Percentiles rank a stretch among this genome's conserved stretches.
Conservation (phyloP, 2,797 vertebrate species). For the Erethizon dorsatum region DNA sequence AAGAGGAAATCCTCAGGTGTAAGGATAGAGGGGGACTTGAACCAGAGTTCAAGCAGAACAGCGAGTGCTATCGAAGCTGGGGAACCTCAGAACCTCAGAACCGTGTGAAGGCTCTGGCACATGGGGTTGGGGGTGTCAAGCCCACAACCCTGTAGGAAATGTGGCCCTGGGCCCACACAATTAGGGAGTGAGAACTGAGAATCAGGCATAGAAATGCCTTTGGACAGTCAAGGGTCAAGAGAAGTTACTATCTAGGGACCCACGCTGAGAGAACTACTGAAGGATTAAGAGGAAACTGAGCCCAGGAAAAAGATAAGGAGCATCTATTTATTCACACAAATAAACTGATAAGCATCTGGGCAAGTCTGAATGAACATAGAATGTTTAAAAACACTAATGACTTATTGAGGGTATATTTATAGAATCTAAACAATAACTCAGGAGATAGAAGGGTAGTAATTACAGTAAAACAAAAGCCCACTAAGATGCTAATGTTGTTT, state of each 20-base stretch:
- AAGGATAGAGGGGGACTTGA: conserved; percentile 3
- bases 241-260: not conserved
- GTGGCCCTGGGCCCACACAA: not conserved
- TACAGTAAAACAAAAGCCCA: not conserved
- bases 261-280: not conserved
- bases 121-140: too few relatives aligned
- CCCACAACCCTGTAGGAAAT: not conserved
- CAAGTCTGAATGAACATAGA: not conserved
- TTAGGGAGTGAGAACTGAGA: not conserved
- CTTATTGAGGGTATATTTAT: not conserved
- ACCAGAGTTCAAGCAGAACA: not conserved
- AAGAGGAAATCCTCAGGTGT: conserved; percentile 64
- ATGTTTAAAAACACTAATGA: not conserved
- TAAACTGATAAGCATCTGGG: not conserved
- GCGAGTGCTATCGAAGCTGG: not conserved
- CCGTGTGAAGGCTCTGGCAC: not conserved
- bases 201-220: not conserved
- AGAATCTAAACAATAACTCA: conserved; percentile 17
- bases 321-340: not conserved
- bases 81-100: not conserved
- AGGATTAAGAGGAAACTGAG: not conserved
- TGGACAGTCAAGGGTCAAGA: not conserved
- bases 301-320: not conserved
- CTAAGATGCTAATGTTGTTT: not conserved
- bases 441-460: not conserved